phyloP scores from a whole-genome alignment of 2,797 vertebrate species.

The Pantherophis alleghaniensis region DNA sequence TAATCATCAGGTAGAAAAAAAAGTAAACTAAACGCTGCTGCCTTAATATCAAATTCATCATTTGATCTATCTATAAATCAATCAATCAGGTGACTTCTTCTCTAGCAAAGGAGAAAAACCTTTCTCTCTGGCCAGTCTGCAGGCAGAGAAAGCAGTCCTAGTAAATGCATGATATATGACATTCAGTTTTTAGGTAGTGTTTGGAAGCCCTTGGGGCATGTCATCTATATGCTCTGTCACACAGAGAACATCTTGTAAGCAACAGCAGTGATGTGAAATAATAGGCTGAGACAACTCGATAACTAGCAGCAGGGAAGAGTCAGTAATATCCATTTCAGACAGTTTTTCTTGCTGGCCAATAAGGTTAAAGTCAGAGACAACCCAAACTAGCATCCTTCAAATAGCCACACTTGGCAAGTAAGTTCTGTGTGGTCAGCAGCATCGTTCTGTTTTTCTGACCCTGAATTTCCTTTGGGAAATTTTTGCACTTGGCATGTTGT shows the following conservation, averaged over 20 bases:
- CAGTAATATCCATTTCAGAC: slow-evolving; percentile 1
- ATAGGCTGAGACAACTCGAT: not conserved
- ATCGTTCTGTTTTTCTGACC: not conserved
- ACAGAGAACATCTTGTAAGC: not conserved
- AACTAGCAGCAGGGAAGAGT: slow-evolving; percentile 18
- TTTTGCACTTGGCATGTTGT: slow-evolving; percentile 3
- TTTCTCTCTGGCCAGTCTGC: not conserved
- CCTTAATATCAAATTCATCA: not conserved
- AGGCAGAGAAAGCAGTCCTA: not conserved
- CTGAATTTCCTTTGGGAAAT: slow-evolving; percentile 2
- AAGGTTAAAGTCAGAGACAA: slow-evolving; percentile 3
- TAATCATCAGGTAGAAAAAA: not conserved
- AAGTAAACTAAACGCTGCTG: not conserved
- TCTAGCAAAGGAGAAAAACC: not conserved
- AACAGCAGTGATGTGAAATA: not conserved
- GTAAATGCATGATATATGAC: not conserved
- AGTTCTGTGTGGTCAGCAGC: not conserved
- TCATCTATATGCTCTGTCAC: not conserved
- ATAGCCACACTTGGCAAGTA: not conserved
- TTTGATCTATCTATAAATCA: not conserved
- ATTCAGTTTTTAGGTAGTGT: not conserved
- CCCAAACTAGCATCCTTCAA: not conserved
- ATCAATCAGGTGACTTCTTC: not conserved
- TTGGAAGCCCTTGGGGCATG: not conserved
- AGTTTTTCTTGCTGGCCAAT: slow-evolving; percentile 2